Base-by-base conservation (phyloP, 1,140 invertebrate species). In the Lepidurus couesii region DNA sequence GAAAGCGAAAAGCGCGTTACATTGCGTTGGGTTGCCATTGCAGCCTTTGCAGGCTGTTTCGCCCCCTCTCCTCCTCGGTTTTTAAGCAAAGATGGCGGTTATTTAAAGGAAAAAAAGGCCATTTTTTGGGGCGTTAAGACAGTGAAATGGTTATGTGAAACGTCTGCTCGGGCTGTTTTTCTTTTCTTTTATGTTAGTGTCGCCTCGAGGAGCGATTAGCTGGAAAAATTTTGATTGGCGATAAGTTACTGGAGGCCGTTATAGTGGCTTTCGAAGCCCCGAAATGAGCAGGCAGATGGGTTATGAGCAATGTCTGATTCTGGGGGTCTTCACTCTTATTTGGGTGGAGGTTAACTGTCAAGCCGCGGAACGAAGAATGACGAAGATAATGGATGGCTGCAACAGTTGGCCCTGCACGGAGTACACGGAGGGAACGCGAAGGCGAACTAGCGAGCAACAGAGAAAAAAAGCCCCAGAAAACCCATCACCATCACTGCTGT, bases 261-360 rank as follows among this genome's bases (percentile, higher is more conserved):
- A 65, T 65, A 65, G 53, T 65, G 53, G 47, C 21, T 65, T 65
- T 65, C 47, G 47, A 65, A 65, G 21, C 47, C 16, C 34, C 16
- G 21, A 65, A 65, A 65, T 65, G 53, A 65, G 53, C 53, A 65
- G 53, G 53, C 53, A 65, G 53, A 65, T 65, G 53, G 53, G 53
- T 65, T 65, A 65, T 65, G 53, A 65, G 53, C 53, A 65, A 65
- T 65, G 53, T 65, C n/a, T 65, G 53, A 65, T 65, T 65, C 53
- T 21, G 53, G 53, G 53, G 53, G 53, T 65, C 53, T 65, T 65
- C 53, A 65, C 53, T 65, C 53, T 65, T 65, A 65, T 65, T 65
- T 65, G 53, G 53, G 53, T 65, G 53, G 53, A 65, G 53, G 53
- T 65, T 65, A 65, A 65, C 53, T 65, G 53, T 65, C 53, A 65